These are phyloP conservation scores for Nanger granti DNA, from an alignment of 2,113 vertebrate species.

Conservation along the genomic window DNA sequence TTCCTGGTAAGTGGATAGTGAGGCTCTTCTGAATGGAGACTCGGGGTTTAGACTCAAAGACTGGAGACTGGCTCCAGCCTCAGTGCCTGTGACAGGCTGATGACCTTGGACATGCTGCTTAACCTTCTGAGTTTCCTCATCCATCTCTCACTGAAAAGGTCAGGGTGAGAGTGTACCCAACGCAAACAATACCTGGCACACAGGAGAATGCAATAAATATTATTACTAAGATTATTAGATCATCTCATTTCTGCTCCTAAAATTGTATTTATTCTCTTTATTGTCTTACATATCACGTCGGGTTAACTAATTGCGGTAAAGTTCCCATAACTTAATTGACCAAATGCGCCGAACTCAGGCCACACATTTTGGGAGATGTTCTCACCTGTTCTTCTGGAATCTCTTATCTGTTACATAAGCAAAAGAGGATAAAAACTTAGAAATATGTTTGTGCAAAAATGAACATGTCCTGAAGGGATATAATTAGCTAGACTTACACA, in stretches of 20 bases:
- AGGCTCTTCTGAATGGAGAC: neutral
- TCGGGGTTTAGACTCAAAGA: neutral
- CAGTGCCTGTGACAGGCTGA: fast-evolving
- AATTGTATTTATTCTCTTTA: neutral
- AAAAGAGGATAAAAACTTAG: neutral
- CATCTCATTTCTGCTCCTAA: neutral
- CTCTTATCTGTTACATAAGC: neutral
- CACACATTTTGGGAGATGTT: fast-evolving
- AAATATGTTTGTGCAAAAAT: neutral
- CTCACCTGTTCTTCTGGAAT: neutral
- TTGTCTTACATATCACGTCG: neutral
- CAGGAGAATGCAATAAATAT: fast-evolving
- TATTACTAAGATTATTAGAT: neutral
- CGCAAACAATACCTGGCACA: neutral
- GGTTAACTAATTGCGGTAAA: neutral
- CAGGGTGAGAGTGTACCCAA: too few relatives aligned
- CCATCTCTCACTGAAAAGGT: neutral
- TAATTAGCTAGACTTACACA: neutral
- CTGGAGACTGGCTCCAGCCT: neutral
- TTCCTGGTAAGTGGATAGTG: neutral
- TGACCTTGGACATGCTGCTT: fast-evolving
- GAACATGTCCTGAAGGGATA: neutral
- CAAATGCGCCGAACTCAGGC: neutral
- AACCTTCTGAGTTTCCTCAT: neutral
- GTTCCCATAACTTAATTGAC: neutral